These are phyloP conservation scores for Pristionchus pacificus DNA, from an alignment of 1,140 invertebrate species.

Conservation along the genomic window DNA sequence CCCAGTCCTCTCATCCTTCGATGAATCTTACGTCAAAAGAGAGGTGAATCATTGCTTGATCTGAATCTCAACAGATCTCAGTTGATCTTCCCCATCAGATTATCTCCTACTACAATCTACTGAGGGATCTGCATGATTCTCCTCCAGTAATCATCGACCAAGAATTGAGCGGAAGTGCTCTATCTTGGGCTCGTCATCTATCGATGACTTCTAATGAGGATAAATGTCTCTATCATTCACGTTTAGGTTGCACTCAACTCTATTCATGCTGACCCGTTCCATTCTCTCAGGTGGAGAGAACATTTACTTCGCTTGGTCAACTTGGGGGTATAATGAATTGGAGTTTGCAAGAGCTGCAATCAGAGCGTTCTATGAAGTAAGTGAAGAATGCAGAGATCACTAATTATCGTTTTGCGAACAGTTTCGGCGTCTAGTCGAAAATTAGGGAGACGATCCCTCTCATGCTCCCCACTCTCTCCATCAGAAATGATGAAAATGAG, in stretches of 20 bases:
- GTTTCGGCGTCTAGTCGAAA: too few species aligned
- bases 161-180: neutral
- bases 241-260: neutral
- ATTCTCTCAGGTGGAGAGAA: slow-evolving; percentile 8
- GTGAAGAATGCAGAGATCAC: too few species aligned
- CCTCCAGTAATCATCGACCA: neutral
- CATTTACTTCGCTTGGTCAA: slow-evolving; percentile 16
- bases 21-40: too few species aligned
- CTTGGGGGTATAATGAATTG: neutral
- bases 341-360: slow-evolving; percentile 1
- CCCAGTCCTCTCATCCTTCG: too few species aligned
- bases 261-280: neutral
- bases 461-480: too few species aligned
- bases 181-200: slow-evolving; percentile 8
- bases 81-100: slow-evolving; percentile 1
- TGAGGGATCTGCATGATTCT: neutral
- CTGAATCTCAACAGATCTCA: too few species aligned
- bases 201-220: neutral
- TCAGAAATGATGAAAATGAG: too few species aligned
- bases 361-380: slow-evolving; percentile 11
- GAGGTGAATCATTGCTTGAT: too few species aligned
- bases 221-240: slow-evolving; percentile 1
- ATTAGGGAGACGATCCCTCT: too few species aligned
- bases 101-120: neutral
- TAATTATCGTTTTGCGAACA: too few species aligned